phyloP scores from a whole-genome alignment of 37 sponge, comb jelly and placozoan genomes.

The Lycopodina hypogea region DNA sequence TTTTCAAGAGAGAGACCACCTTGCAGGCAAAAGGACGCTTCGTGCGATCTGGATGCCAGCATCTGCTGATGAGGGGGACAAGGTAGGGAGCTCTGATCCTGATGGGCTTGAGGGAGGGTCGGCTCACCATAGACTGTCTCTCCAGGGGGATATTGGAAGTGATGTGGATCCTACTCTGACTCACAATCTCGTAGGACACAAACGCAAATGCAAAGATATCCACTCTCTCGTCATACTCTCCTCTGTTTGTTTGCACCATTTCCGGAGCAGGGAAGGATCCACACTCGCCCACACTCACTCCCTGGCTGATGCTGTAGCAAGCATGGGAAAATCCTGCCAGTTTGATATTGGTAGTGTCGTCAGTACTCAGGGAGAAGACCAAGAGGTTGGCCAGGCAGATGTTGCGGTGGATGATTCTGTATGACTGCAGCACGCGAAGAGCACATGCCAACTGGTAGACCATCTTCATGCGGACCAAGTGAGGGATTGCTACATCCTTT shows the following conservation, averaged over 20 bases:
- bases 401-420: constrained; percentile 57
- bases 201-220: constrained; percentile 75
- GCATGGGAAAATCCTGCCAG: constrained; percentile 55
- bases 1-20: constrained; percentile 15
- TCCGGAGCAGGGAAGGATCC: constrained; percentile 71
- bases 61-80: constrained; percentile 24
- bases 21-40: constrained; percentile 57
- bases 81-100: constrained; percentile 38
- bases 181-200: constrained; percentile 64
- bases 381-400: constrained; percentile 55
- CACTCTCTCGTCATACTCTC: constrained; percentile 68
- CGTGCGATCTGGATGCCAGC: constrained; percentile 49
- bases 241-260: constrained; percentile 24
- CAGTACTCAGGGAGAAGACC: constrained; percentile 42
- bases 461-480: constrained; percentile 42
- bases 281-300: constrained; percentile 22
- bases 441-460: constrained; percentile 54
- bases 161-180: constrained; percentile 25
- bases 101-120: constrained; percentile 44
- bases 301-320: constrained; percentile 34
- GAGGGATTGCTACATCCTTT: constrained; percentile 15
- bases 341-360: constrained; percentile 46
- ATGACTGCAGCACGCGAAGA: constrained; percentile 39
- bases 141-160: constrained; percentile 13
- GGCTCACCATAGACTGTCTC: not conserved